Conservation (phyloP, 2,888 invertebrate genomes). For the Pollenia labialis region DNA sequence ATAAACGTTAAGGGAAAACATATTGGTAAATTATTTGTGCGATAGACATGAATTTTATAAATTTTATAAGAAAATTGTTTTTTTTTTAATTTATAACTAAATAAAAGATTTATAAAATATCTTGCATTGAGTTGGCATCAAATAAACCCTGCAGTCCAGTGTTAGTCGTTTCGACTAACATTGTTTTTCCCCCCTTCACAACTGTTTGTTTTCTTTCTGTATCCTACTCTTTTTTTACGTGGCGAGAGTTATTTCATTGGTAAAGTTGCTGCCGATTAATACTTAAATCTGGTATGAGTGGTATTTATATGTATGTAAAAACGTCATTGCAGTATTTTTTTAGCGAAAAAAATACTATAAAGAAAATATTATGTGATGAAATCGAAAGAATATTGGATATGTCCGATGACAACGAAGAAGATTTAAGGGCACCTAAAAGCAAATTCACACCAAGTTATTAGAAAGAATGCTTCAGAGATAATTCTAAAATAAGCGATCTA, state of each 20-base stretch:
- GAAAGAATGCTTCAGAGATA: constrained; percentile 2
- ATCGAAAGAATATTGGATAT: constrained; percentile 6
- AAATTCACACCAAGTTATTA: constrained; percentile 6
- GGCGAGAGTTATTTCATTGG: no score
- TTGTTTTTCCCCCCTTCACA: no score
- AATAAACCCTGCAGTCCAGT: no score
- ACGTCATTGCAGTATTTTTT: background rate
- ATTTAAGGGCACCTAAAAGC: constrained; percentile 12
- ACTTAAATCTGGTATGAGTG: no score
- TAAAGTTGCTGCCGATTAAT: no score
- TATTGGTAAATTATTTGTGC: background rate
- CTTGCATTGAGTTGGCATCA: no score
- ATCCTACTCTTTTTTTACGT: no score
- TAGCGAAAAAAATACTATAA: background rate
- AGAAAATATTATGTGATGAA: constrained; percentile 20
- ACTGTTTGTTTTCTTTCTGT: no score
- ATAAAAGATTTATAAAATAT: no score
- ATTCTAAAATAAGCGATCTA: background rate
- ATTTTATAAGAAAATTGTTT: background rate
- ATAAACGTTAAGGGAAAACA: background rate
- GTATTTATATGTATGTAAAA: no score
- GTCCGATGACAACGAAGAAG: background rate
- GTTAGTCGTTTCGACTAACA: no score
- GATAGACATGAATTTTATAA: background rate
- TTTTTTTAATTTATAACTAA: no score